phyloP scores from a whole-genome alignment of 2,888 invertebrate species.

The Pseudococcus longispinus region DNA sequence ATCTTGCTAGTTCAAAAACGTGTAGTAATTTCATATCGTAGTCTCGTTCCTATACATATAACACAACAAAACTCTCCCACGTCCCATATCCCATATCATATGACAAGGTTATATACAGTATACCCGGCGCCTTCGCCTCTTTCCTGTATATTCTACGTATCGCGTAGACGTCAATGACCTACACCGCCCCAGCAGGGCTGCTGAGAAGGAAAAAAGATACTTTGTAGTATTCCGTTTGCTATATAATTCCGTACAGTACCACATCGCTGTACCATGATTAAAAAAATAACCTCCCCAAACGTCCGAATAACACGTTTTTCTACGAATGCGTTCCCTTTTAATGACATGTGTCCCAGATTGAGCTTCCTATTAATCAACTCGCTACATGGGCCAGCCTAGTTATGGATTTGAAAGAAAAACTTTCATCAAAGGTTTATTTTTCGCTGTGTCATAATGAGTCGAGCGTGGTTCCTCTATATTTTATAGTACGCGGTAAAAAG shows the following conservation, averaged over 20 bases:
- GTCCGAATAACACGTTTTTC: background rate
- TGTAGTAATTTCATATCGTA: background rate
- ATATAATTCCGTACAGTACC: background rate
- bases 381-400: background rate
- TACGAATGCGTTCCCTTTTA: background rate
- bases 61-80: background rate
- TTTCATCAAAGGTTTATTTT: background rate
- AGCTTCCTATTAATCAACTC: background rate
- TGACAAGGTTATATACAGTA: no score
- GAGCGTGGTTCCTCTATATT: background rate
- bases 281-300: background rate
- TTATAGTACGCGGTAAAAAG: background rate
- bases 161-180: background rate
- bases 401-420: background rate
- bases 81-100: background rate
- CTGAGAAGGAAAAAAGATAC: background rate
- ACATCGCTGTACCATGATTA: background rate
- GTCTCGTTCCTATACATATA: background rate
- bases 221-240: background rate
- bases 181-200: no score
- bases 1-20: slow-evolving; percentile 24
- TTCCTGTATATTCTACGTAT: background rate
- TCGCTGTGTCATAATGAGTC: background rate
- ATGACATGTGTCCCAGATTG: background rate
- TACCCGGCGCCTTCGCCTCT: background rate